Conservation (phyloP, 2,888 invertebrate genomes). For the Drosophila greeni region DNA sequence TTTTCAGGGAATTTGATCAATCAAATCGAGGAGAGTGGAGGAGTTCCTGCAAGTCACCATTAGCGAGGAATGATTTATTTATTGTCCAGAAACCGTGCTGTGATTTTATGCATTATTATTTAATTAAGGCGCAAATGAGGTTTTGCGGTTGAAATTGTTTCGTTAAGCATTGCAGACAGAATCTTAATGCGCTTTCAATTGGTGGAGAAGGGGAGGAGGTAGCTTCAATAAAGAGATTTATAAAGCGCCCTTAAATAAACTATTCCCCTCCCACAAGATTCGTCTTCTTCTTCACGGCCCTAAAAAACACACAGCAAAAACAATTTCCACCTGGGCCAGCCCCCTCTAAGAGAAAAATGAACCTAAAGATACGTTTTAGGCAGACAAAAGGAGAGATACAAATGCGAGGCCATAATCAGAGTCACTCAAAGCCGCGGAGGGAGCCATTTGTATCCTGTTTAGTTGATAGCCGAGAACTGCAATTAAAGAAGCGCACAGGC, state of each 20-base stretch:
- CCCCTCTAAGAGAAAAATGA: conserved; percentile 57
- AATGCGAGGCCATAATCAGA: conserved; percentile 57
- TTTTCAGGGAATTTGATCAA: conserved; percentile 57
- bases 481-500: conserved; percentile 53
- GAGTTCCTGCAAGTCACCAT: conserved; percentile 39
- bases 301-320: conserved; percentile 48
- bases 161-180: conserved; percentile 26
- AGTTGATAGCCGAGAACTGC: conserved; percentile 54
- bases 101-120: conserved; percentile 53
- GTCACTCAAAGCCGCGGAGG: conserved; percentile 49
- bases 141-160: conserved; percentile 36
- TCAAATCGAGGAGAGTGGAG: conserved; percentile 34
- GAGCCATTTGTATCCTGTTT: conserved; percentile 54
- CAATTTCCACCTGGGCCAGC: conserved; percentile 47
- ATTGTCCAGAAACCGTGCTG: conserved; percentile 33
- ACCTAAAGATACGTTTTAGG: conserved; percentile 62
- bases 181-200: conserved; percentile 41
- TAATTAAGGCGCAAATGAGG: conserved; percentile 52
- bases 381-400: conserved; percentile 40
- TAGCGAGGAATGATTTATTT: conserved; percentile 49
- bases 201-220: not conserved
- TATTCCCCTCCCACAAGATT: conserved; percentile 20
- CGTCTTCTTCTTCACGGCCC: conserved; percentile 12
- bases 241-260: not conserved
- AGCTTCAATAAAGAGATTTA: conserved; percentile 4